Percentiles rank a stretch among this genome's conserved stretches.
phyloP scores from a whole-genome alignment of 2,888 invertebrate genomes.

The Epinotia ramella region DNA sequence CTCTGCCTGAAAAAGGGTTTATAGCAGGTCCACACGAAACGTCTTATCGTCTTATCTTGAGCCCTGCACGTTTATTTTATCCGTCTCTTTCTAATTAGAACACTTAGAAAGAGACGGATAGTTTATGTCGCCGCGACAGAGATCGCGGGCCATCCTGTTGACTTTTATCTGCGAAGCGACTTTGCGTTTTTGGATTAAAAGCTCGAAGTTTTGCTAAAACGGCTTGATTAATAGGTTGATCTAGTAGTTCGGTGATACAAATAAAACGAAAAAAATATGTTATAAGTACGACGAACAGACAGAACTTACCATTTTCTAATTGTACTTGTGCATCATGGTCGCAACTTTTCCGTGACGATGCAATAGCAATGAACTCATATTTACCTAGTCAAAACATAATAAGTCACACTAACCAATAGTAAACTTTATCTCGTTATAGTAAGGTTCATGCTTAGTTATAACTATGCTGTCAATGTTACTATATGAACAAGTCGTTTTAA shows the following conservation, averaged over 20 bases:
- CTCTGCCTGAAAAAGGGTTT: too few relatives aligned
- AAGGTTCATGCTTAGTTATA: neutral
- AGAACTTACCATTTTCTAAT: slow-evolving; percentile 7
- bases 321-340: slow-evolving; percentile 23
- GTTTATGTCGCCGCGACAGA: too few relatives aligned
- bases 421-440: neutral
- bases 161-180: too few relatives aligned
- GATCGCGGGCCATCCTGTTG: too few relatives aligned
- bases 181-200: too few relatives aligned
- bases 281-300: too few relatives aligned
- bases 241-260: neutral
- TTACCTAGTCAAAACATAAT: neutral
- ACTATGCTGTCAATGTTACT: neutral
- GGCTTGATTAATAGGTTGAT: neutral
- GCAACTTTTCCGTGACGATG: slow-evolving; percentile 30
- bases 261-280: too few relatives aligned
- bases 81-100: too few relatives aligned
- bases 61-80: too few relatives aligned
- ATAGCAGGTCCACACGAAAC: too few relatives aligned
- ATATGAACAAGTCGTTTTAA: neutral
- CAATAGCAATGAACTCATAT: neutral
- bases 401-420: neutral
- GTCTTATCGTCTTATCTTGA: too few relatives aligned
- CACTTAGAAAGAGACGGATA: too few relatives aligned
- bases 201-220: neutral